Conservation (phyloP, 2,888 invertebrate species). For the Lithophane semibrunnea region DNA sequence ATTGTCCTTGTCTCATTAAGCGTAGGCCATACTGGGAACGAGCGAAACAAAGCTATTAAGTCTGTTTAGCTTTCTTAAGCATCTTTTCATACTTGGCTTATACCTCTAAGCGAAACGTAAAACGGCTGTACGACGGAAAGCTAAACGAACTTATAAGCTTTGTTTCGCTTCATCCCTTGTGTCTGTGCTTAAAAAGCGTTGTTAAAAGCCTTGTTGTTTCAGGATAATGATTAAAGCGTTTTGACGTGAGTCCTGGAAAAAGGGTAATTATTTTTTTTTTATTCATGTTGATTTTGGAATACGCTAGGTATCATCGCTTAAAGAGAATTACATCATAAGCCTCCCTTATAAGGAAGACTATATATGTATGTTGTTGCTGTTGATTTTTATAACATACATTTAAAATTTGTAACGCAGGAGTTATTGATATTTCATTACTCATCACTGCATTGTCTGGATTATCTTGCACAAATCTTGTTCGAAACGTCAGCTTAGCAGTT, state of each 20-base stretch:
- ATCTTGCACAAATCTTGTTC: neutral
- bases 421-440: too few species aligned
- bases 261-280: neutral
- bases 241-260: neutral
- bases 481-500: neutral
- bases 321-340: neutral
- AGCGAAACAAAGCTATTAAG: too few species aligned
- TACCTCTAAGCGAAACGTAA: too few species aligned
- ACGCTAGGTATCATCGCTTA: neutral
- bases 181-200: neutral
- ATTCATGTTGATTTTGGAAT: neutral
- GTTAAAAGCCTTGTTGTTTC: neutral
- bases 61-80: too few species aligned
- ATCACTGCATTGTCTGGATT: neutral
- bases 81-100: too few species aligned
- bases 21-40: too few species aligned
- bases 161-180: too few species aligned
- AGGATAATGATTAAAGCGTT: neutral
- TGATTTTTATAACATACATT: too few species aligned
- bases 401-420: too few species aligned
- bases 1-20: neutral
- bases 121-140: too few species aligned
- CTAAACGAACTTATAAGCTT: too few species aligned
- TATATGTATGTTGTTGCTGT: too few species aligned
- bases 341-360: neutral